Evolutionary conservation across 2,888 invertebrate genomes (phyloP), one percentile per base, ranked within the genome.

Genomic region (Acleris cristana): DNA sequence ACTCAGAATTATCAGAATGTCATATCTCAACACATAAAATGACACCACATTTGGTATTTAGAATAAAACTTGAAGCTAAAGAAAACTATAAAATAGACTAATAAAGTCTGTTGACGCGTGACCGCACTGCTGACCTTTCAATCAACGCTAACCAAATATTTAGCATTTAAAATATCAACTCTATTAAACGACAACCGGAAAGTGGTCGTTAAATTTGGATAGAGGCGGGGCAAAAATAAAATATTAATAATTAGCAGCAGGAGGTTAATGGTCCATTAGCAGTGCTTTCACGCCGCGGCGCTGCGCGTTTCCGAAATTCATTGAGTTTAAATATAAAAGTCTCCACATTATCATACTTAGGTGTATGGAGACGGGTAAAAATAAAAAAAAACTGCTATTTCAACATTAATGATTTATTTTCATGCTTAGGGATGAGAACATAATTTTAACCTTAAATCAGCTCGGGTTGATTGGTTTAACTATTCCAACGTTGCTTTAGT

Each of bases 181-280:
- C 78, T 80, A 82, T 84, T 78, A 76, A 75, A 72, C 75, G 78
- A 80, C 74, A 82, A 83, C 88, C 88, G 91, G 90, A 89, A 89
- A 88, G 82, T 79, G 84, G 80, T 83, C 86, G 83, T 90, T 87
- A 86, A 86, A 84, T 80, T 81, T 80, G 80, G 85, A 83, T 82
- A 82, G 85, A 82, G 82, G 80, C 74, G 73, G 77, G 74, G 76
- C 89, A 88, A 90, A 90, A 86, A 88, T 87, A 87, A 89, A 90
- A 89, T 89, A 90, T 90, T 85, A 88, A 88, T 87, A 89, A 88
- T 89, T 85, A 87, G 82, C 80, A 74, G 81, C 80, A 80, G 82
- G 77, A 85, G 84, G 85, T 87, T 87, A 86, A 89, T 84, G 84
- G 86, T 84, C 87, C 85, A 87, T 89, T 88, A 86, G 84, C 71